Evolutionary conservation across 1,140 invertebrate species (phyloP).

Genomic region (Lordiphosa stackelbergi): DNA sequence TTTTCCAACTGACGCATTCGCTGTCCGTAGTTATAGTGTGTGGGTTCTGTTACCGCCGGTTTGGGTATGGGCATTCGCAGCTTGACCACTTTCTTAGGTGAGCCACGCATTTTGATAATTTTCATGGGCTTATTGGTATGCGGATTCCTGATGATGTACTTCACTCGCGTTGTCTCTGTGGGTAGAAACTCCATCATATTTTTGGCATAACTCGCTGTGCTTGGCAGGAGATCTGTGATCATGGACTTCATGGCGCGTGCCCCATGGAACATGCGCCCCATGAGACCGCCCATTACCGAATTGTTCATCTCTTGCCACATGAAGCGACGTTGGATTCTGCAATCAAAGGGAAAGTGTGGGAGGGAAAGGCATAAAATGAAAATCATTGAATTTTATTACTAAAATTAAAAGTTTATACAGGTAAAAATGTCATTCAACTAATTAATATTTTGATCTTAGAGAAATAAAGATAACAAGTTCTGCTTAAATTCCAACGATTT

Average conservation of each 20-base stretch:
- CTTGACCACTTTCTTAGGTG: constrained; percentile 63
- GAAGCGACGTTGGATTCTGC: constrained; percentile 66
- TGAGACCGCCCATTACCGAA: constrained; percentile 54
- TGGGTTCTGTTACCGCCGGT: constrained; percentile 39
- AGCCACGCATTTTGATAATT: constrained; percentile 62
- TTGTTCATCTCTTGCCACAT: constrained; percentile 76
- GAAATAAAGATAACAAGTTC: too few relatives aligned
- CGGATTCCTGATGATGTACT: constrained; percentile 69
- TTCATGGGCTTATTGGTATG: constrained; percentile 65
- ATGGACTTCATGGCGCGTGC: constrained; percentile 59
- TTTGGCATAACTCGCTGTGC: constrained; percentile 24
- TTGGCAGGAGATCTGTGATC: constrained; percentile 57
- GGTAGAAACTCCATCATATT: constrained; percentile 60
- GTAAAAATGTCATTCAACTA: too few relatives aligned
- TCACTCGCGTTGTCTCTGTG: constrained; percentile 65
- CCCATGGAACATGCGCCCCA: constrained; percentile 56
- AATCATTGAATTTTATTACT: too few relatives aligned
- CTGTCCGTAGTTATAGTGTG: constrained; percentile 36
- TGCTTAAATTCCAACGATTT: too few relatives aligned
- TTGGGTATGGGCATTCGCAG: constrained; percentile 42
- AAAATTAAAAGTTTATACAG: too few relatives aligned
- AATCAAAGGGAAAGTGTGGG: background rate
- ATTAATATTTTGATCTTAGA: too few relatives aligned
- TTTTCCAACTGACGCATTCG: constrained; percentile 60
- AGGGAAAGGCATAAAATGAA: background rate